These are phyloP conservation scores for Ericerus pela DNA, from an alignment of 1,140 invertebrate species.

Conservation along the genomic window DNA sequence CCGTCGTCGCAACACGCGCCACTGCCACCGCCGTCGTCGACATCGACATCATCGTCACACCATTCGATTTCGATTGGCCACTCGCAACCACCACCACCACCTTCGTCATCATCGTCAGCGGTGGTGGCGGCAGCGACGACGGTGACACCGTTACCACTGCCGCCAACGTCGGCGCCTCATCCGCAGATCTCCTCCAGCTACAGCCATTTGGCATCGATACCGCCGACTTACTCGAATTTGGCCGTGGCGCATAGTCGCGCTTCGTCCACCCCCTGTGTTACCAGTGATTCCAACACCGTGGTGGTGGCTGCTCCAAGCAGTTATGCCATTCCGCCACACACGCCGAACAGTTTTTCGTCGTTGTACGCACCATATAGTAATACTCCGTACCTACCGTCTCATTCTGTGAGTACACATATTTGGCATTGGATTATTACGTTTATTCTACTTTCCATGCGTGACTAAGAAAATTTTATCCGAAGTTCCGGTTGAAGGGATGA, in stretches of 20 bases:
- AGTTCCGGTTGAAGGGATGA: no score
- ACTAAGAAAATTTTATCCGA: no score
- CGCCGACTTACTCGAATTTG: constrained; percentile 2
- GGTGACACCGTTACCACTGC: constrained; percentile 11
- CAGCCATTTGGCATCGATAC: constrained; percentile 7
- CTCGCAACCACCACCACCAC: background rate
- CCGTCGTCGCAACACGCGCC: background rate
- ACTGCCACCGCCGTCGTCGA: background rate
- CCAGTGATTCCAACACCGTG: background rate
- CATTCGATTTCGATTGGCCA: no score
- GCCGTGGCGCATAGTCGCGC: background rate
- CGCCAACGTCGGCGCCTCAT: constrained; percentile 12
- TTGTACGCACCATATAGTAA: constrained; percentile 18
- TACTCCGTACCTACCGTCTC: constrained; percentile 18
- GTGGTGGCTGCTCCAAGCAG: constrained; percentile 1
- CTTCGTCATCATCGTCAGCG: background rate
- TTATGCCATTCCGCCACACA: background rate
- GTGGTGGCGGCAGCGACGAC: background rate
- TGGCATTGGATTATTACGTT: no score
- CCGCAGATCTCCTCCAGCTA: constrained; percentile 10
- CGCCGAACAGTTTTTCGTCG: constrained; percentile 13
- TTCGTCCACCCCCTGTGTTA: background rate
- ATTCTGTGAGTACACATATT: constrained; percentile 6
- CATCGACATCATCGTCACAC: no score
- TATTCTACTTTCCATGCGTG: no score